Conservation (phyloP, 2,113 vertebrate species). For the Progne subis region DNA sequence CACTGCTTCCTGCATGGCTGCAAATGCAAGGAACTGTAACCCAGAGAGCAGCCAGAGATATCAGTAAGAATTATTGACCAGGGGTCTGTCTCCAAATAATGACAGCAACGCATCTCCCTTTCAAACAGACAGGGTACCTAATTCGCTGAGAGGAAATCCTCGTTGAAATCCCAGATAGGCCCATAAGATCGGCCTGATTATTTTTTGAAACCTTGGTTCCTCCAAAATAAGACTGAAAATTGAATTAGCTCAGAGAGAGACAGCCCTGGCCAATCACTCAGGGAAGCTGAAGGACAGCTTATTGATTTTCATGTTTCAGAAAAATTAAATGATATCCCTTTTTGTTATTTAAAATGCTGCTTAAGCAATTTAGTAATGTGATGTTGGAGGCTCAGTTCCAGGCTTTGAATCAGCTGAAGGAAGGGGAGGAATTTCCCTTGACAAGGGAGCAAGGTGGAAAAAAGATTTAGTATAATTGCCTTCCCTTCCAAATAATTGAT, state of each 20-base stretch:
- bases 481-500: slow-evolving; percentile 65
- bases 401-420: slow-evolving; percentile 11
- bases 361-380: slow-evolving; percentile 75
- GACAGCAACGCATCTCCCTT: slow-evolving; percentile 71
- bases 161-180: slow-evolving; percentile 43
- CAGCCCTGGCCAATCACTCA: slow-evolving; percentile 56
- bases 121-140: slow-evolving; percentile 68
- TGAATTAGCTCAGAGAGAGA: slow-evolving; percentile 65
- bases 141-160: slow-evolving; percentile 76
- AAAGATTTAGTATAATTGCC: slow-evolving; percentile 60
- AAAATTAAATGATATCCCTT: slow-evolving; percentile 77
- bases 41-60: slow-evolving; percentile 58
- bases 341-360: slow-evolving; percentile 79
- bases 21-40: slow-evolving; percentile 58
- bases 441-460: slow-evolving; percentile 25
- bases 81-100: slow-evolving; percentile 74
- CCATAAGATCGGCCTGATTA: slow-evolving; percentile 62
- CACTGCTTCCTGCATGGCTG: slow-evolving; percentile 29
- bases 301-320: slow-evolving; percentile 79
- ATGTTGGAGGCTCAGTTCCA: slow-evolving; percentile 54
- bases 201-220: slow-evolving; percentile 44
- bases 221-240: slow-evolving; percentile 39
- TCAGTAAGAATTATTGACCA: slow-evolving; percentile 74
- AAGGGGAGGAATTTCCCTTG: slow-evolving; percentile 43
- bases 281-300: slow-evolving; percentile 70